Base-by-base conservation (phyloP, 2,113 vertebrate genomes). In the Corydoras maculifer region DNA sequence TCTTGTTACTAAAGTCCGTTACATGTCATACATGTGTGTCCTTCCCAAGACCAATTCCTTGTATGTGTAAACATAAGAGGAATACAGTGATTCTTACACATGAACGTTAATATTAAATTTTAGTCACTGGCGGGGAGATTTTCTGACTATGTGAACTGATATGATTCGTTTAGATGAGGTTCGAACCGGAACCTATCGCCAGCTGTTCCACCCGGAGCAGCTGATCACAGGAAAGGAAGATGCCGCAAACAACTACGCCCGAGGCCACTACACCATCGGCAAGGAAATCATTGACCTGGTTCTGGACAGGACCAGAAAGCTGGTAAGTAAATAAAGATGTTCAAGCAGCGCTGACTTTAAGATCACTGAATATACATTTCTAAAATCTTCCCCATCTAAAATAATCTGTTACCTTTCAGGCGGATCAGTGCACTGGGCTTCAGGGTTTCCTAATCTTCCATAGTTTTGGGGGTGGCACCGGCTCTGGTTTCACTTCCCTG, bases 141-240 rank as follows among this genome's bases (percentile, higher is more conserved):
- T 25, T 25, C 18, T 43, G 4, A 43, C n/a, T n/a, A n/a, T n/a
- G n/a, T n/a, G n/a, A n/a, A 50, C 9, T 53, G 51, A 53, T 53
- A 53, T 53, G 11, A 43, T 67, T 67, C 3, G 13, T 67, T 18
- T 13, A 90, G 88, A 89, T 84, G 88, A 89, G 74, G 85, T 88
- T 62, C 84, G 84, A 57, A 81, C 78, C 53, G 86, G 86, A 7
- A 87, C 82, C 9, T 89, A 88, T 74, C 85, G 86, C 62, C 87
- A 88, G 73, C 82, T 88, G 61, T 89, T 88, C 79, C 86, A 88
- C 69, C 87, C 87, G 31, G 86, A 88, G 77, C 86, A 88, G 63
- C 82, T 88, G 50, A 88, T 88, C 73, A 88, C 87, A 53, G 87
- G 87, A 64, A 87, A 89, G 77, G 87, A 89, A 77, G 87, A 89